Base-by-base conservation (phyloP, 2,113 vertebrate species). In the Scomber scombrus region DNA sequence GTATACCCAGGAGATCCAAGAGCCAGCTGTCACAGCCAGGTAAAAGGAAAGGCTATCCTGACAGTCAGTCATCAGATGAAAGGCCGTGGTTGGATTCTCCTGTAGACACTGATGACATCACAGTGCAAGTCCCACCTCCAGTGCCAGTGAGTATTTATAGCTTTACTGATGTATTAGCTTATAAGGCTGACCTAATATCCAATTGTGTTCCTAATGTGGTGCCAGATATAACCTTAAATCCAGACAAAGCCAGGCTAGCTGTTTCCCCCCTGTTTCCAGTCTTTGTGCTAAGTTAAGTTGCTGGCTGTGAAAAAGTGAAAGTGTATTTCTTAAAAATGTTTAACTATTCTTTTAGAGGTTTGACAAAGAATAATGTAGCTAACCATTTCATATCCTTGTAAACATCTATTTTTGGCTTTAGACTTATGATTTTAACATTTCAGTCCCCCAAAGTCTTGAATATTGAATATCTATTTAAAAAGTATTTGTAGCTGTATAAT, bases 21-120 rank as follows among this genome's bases (percentile, higher is more conserved):
- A 95, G 95, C 67, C 89, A 94, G 18, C 75, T 95, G 66, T 93
- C 94, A 0, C 90, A 96, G 6, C 93, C 96, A 0, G 76, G 80
- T 3, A 96, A 95, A 74, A 95, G 96, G 6, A 95, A 92, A 88
- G 96, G 92, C 49, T 95, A 92, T 73, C 63, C 93, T 2, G 96
- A 98, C 76, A 96, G 95, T 14, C 95, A 90, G 0, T 84, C 91
- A 1, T 71, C 91, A 4, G 89, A 93, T 0, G 97, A 97, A 69
- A 91, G 94, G 43, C 95, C 51, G 50, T 69, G 94, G 88, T 87
- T 93, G 56, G 96, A 94, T 3, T 95, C 94, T 0, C 95, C 97
- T 0, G 85, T 97, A 55, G 96, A 96, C 58, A 73, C 96, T 0
- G 95, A 95, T 3, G 96, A 97, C 19, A 95, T 97, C 84, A 91